These are phyloP conservation scores for Axea sp. DNA, from an alignment of 2,888 invertebrate genomes.

Conservation along the genomic window DNA sequence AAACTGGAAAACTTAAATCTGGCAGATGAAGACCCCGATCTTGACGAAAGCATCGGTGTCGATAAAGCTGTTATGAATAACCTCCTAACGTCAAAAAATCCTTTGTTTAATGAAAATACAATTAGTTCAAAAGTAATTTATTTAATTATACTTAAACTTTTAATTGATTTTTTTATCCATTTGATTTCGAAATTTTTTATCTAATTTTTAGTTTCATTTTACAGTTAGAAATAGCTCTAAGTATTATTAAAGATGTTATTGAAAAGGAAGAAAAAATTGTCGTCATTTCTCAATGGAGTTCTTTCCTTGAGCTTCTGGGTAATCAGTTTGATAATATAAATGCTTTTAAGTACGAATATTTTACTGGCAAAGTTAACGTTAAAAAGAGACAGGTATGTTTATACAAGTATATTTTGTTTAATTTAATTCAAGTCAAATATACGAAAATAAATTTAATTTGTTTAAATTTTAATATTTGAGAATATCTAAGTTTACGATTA, in stretches of 20 bases:
- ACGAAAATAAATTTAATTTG: too few species aligned
- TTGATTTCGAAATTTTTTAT: too few species aligned
- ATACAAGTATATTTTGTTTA: too few species aligned
- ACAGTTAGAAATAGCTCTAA: constrained; percentile 82
- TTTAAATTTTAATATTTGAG: too few species aligned
- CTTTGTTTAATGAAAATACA: constrained; percentile 83
- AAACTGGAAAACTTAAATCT: constrained; percentile 64
- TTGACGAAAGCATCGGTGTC: constrained; percentile 78
- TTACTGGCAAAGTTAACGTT: constrained; percentile 89
- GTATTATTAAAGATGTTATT: constrained; percentile 80
- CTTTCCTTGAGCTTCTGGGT: constrained; percentile 87
- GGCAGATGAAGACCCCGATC: constrained; percentile 47
- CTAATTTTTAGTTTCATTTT: too few species aligned
- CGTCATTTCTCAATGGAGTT: constrained; percentile 96
- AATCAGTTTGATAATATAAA: constrained; percentile 83
- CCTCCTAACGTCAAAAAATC: constrained; percentile 85
- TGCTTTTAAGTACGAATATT: constrained; percentile 80
- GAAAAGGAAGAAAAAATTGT: constrained; percentile 85
- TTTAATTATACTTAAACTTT: too few species aligned
- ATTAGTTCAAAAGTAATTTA: constrained; percentile 83
- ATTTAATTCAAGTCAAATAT: too few species aligned
- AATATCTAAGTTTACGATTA: too few species aligned
- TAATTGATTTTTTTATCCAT: too few species aligned
- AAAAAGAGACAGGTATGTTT: constrained; percentile 84
- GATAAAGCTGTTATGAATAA: constrained; percentile 82